Evolutionary conservation across 2,797 vertebrate genomes (phyloP).

Genomic region (Nannoperca obscura): DNA sequence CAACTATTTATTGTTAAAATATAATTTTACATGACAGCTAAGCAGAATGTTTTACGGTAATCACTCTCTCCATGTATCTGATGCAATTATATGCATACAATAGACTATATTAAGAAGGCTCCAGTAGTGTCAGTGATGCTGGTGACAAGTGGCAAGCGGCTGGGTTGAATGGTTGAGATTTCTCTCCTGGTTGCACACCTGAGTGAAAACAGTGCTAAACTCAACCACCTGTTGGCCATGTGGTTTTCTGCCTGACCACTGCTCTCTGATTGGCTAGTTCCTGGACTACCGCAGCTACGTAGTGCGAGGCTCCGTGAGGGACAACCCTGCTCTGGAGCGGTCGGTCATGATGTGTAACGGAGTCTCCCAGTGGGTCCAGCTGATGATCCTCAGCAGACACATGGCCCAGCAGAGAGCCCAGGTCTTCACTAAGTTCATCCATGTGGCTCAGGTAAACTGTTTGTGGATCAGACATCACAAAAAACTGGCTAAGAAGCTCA

Average conservation of each 20-base stretch:
- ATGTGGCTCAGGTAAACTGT: slow-evolving; percentile 90
- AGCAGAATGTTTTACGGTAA: not conserved
- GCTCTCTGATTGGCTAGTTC: slow-evolving; percentile 76
- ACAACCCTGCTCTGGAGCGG: slow-evolving; percentile 89
- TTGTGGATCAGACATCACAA: not conserved
- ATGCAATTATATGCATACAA: not conserved
- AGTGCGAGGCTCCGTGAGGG: slow-evolving; percentile 88
- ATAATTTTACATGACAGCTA: not conserved
- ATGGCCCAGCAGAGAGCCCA: slow-evolving; percentile 91
- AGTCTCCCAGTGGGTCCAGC: slow-evolving; percentile 95
- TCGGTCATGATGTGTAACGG: slow-evolving; percentile 94
- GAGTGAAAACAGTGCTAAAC: not conserved
- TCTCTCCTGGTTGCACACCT: not conserved
- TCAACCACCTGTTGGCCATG: not conserved
- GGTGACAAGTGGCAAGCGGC: not conserved
- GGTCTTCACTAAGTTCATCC: slow-evolving; percentile 94
- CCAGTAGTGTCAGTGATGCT: too few species aligned
- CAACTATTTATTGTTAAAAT: not conserved
- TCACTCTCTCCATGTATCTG: not conserved
- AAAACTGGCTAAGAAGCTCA: not conserved
- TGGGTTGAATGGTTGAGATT: not conserved
- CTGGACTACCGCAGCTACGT: slow-evolving; percentile 93
- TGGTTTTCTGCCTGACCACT: slow-evolving; percentile 16
- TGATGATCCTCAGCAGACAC: slow-evolving; percentile 94
- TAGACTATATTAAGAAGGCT: not conserved